A percentile compares a stretch with the other conserved stretches of the same genome.
Evolutionary conservation across 2,888 invertebrate species (phyloP).

Genomic region (Anorthoa munda): DNA sequence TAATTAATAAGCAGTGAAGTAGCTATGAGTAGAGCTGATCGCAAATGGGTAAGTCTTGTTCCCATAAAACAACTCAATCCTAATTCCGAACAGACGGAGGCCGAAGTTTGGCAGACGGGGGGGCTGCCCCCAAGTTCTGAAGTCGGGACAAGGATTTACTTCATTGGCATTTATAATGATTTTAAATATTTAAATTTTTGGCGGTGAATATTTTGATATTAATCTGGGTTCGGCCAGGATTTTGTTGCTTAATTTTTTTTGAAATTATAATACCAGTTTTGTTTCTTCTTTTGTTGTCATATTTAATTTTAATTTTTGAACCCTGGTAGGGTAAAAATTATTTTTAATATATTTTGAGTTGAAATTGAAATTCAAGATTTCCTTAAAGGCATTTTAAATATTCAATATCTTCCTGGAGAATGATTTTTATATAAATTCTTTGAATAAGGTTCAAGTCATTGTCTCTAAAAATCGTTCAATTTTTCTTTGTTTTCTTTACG

Average conservation of each 20-base stretch:
- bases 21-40: conserved; percentile 17
- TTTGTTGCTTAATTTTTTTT: conserved; percentile 19
- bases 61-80: conserved; percentile 68
- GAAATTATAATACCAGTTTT: no score
- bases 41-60: conserved; percentile 82
- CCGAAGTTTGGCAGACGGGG: conserved; percentile 68
- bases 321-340: no score
- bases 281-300: no score
- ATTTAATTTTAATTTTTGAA: no score
- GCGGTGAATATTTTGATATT: conserved; percentile 50
- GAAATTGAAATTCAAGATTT: no score
- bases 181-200: conserved; percentile 49
- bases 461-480: conserved; percentile 1
- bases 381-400: no score
- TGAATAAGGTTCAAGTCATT: no score
- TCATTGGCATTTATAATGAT: conserved; percentile 51
- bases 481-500: neutral
- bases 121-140: conserved; percentile 10
- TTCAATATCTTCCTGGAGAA: no score
- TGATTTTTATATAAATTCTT: no score
- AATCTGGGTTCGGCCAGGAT: conserved; percentile 6
- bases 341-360: no score
- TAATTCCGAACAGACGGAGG: conserved; percentile 57
- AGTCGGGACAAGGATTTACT: conserved; percentile 38
- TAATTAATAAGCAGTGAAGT: conserved; percentile 48